Percentiles rank a stretch among this genome's conserved stretches.
phyloP scores from a whole-genome alignment of 2,113 vertebrate species.

The Sinocyclocheilus maitianheensis region DNA sequence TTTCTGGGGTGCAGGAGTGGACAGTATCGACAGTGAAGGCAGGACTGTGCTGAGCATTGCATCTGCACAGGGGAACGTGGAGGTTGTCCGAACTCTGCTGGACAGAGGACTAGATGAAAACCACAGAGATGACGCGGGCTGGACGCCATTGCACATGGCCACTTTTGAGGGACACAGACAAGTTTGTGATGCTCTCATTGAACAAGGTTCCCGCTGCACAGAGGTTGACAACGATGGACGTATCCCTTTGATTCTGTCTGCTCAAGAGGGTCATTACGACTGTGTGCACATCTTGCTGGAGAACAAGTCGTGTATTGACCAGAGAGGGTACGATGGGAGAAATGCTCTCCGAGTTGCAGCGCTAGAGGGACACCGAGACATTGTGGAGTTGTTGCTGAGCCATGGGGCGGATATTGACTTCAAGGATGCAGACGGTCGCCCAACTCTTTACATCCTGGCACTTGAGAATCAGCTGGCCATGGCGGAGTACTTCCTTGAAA shows the following conservation, averaged over 20 bases:
- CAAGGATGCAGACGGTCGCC: conserved; percentile 95
- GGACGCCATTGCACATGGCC: conserved; percentile 98
- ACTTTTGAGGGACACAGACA: conserved; percentile 94
- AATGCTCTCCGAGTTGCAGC: conserved; percentile 91
- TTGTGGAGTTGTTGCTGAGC: conserved; percentile 90
- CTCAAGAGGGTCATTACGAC: conserved; percentile 97
- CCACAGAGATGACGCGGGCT: conserved; percentile 94
- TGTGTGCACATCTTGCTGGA: conserved; percentile 93
- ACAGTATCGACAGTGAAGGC: conserved; percentile 96
- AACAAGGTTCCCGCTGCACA: conserved; percentile 93
- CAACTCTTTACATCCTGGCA: conserved; percentile 93
- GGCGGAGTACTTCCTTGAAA: conserved; percentile 95
- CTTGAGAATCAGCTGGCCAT: conserved; percentile 96
- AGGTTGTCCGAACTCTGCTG: conserved; percentile 96
- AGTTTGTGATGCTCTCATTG: conserved; percentile 95
- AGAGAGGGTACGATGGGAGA: conserved; percentile 93
- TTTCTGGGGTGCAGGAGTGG: conserved; percentile 96
- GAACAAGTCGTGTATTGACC: conserved; percentile 90
- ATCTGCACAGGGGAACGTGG: conserved; percentile 95
- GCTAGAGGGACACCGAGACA: conserved; percentile 92
- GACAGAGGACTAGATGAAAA: conserved; percentile 97
- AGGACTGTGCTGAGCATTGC: conserved; percentile 96
- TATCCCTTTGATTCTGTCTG: conserved; percentile 88
- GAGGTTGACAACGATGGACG: conserved; percentile 97
- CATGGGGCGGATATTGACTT: conserved; percentile 89